Percentiles rank a stretch among this genome's conserved stretches.
phyloP scores from a whole-genome alignment of 2,888 invertebrate species.

The Altica lythri region DNA sequence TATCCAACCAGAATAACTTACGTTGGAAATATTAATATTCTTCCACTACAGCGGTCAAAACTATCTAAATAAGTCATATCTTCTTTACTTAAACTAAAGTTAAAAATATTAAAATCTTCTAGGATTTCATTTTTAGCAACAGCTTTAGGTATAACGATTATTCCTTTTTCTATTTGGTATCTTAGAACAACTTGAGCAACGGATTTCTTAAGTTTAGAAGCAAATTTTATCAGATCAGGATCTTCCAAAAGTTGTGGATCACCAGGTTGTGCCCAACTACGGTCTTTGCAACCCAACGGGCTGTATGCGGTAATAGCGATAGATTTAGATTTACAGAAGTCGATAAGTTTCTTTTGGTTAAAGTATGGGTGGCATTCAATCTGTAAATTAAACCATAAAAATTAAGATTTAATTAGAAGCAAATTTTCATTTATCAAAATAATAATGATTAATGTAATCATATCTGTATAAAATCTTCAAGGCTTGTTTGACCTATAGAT shows the following conservation, averaged over 20 bases:
- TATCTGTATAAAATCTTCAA: too few species aligned
- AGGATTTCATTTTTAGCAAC: constrained; percentile 71
- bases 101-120: constrained; percentile 73
- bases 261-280: constrained; percentile 78
- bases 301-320: constrained; percentile 81
- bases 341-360: constrained; percentile 70
- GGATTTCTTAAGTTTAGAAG: constrained; percentile 68
- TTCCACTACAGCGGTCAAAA: constrained; percentile 69
- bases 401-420: too few species aligned
- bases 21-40: constrained; percentile 65
- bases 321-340: constrained; percentile 68
- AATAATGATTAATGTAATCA: too few species aligned
- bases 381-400: too few species aligned
- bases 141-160: constrained; percentile 81
- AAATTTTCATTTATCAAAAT: too few species aligned
- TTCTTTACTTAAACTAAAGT: constrained; percentile 71
- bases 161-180: constrained; percentile 68
- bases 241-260: constrained; percentile 77
- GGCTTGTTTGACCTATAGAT: too few species aligned
- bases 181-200: constrained; percentile 73
- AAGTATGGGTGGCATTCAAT: constrained; percentile 84
- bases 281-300: constrained; percentile 83
- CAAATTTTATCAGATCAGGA: constrained; percentile 68
- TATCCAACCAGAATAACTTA: too few species aligned
- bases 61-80: constrained; percentile 69